These are phyloP conservation scores for Pheosia tremula DNA, from an alignment of 2,888 invertebrate species.

Conservation along the genomic window DNA sequence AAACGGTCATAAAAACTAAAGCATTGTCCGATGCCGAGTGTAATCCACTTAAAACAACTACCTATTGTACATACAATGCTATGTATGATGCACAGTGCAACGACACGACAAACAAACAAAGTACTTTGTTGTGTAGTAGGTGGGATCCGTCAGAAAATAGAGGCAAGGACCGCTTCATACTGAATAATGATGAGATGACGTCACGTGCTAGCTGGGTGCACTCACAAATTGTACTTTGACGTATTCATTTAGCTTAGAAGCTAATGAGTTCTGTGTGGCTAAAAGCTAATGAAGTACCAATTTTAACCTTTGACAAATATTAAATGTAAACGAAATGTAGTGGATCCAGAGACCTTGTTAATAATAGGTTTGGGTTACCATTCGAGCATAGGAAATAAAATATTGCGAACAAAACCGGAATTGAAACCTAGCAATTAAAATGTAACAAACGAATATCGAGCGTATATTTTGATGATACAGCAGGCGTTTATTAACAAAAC, in stretches of 20 bases:
- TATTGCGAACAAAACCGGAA: no score
- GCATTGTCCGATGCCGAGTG: constrained; percentile 61
- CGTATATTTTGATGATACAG: constrained; percentile 5
- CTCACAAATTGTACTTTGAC: constrained; percentile 40
- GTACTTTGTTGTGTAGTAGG: constrained; percentile 24
- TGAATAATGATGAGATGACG: constrained; percentile 52
- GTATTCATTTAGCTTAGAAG: constrained; percentile 41
- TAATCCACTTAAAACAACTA: constrained; percentile 63
- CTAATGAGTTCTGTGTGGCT: constrained; percentile 32
- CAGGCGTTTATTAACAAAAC: constrained; percentile 1
- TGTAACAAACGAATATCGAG: not conserved
- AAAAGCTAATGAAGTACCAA: constrained; percentile 14
- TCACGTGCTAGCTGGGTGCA: constrained; percentile 28
- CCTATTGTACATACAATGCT: constrained; percentile 47
- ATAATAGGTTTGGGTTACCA: no score
- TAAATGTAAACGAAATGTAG: no score
- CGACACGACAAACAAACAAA: constrained; percentile 49
- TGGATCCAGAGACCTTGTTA: no score
- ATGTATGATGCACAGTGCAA: constrained; percentile 53
- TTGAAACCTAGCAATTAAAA: not conserved
- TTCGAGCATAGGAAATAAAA: no score
- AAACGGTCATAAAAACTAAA: constrained; percentile 66
- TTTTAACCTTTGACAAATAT: no score
- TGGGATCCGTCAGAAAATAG: constrained; percentile 39
- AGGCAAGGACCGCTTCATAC: constrained; percentile 43